These are phyloP conservation scores for Clupea harengus DNA, from an alignment of 2,113 vertebrate genomes.

Conservation along the genomic window DNA sequence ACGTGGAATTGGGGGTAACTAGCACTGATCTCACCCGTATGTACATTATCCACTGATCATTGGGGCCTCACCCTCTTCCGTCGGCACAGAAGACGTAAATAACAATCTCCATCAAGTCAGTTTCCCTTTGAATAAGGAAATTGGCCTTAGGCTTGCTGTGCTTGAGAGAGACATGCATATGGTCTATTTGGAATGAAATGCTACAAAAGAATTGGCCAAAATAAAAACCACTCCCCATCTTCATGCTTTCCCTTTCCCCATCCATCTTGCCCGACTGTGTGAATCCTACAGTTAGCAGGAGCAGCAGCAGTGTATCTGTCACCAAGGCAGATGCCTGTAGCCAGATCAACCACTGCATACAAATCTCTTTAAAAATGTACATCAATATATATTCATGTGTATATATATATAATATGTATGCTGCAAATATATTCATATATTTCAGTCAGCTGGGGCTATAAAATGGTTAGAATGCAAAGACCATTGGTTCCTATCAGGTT, in stretches of 20 bases:
- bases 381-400: constrained; percentile 64
- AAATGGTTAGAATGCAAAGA: constrained; percentile 46
- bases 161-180: constrained; percentile 61
- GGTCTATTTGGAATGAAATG: constrained; percentile 48
- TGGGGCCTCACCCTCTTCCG: constrained; percentile 41
- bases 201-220: constrained; percentile 47
- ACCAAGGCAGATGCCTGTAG: no score
- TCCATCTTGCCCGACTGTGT: constrained; percentile 33
- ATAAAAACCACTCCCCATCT: constrained; percentile 31
- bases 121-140: constrained; percentile 29
- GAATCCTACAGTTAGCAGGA: constrained; percentile 8
- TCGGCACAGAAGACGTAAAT: constrained; percentile 36
- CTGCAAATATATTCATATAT: constrained; percentile 20
- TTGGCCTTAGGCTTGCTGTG: constrained; percentile 45
- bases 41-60: constrained; percentile 35
- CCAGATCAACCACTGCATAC: constrained; percentile 54
- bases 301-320: neutral
- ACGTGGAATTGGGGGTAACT: neutral
- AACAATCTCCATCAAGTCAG: constrained; percentile 47
- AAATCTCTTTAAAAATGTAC: constrained; percentile 69
- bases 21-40: constrained; percentile 29
- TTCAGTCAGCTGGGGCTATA: constrained; percentile 55
- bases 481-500: constrained; percentile 24
- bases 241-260: constrained; percentile 43
- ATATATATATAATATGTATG: constrained; percentile 52